These are phyloP conservation scores for Protonemura montana DNA, from an alignment of 2,888 invertebrate genomes.

Conservation along the genomic window DNA sequence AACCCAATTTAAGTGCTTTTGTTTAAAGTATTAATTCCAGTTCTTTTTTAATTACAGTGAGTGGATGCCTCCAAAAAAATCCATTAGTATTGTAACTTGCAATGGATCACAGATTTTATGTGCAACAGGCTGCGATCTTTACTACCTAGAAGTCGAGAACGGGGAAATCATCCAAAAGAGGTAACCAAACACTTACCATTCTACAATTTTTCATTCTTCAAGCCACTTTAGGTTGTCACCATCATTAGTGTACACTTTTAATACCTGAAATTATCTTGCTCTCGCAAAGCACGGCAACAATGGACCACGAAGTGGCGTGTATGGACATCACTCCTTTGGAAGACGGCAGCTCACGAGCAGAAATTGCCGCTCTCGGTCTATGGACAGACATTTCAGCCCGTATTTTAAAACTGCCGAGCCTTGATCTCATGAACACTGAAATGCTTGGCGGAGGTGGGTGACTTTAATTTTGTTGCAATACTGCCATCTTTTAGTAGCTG, in stretches of 20 bases:
- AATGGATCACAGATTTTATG: constrained; percentile 79
- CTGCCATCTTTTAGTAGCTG: not conserved
- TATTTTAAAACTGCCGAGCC: constrained; percentile 80
- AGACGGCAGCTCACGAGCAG: constrained; percentile 67
- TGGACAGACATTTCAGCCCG: constrained; percentile 98
- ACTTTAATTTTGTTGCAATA: not conserved
- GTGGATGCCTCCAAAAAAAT: constrained; percentile 76
- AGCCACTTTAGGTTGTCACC: too few relatives aligned
- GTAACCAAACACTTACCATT: constrained; percentile 55
- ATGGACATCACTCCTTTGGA: constrained; percentile 85
- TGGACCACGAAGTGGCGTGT: constrained; percentile 96
- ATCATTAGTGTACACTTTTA: not conserved
- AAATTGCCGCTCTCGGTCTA: constrained; percentile 88
- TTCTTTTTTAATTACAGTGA: constrained; percentile 59
- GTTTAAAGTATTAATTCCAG: not conserved
- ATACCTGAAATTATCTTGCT: constrained; percentile 15
- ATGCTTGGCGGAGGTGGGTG: constrained; percentile 80
- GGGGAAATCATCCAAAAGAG: constrained; percentile 70
- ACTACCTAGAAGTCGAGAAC: constrained; percentile 77
- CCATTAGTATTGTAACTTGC: constrained; percentile 89
- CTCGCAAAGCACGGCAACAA: constrained; percentile 67
- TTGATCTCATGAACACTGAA: constrained; percentile 85
- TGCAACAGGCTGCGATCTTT: constrained; percentile 88
- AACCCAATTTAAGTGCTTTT: not conserved
- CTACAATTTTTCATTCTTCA: not conserved